A percentile compares a stretch with the other conserved stretches of the same genome.
Evolutionary conservation across 2,113 vertebrate species (phyloP).

Genomic region (Progne subis): DNA sequence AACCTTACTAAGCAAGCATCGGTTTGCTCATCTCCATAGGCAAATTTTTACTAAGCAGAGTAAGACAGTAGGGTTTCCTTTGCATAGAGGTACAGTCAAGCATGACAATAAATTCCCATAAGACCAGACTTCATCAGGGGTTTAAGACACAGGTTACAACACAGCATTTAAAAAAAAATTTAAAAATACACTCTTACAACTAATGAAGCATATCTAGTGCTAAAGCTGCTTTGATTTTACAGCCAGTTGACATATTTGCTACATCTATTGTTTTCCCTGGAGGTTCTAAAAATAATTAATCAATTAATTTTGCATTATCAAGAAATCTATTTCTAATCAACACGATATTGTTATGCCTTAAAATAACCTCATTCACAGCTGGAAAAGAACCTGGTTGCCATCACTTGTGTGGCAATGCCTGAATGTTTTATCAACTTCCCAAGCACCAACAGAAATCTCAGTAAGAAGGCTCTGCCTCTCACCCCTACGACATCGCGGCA

Average conservation of each 20-base stretch:
- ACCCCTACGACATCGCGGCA: accelerated
- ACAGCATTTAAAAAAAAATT: background rate
- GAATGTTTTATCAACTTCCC: background rate
- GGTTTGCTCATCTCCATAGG: background rate
- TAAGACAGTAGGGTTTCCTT: background rate
- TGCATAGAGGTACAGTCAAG: constrained; percentile 2
- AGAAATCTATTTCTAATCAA: background rate
- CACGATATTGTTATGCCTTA: background rate
- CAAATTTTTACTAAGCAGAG: constrained; percentile 21
- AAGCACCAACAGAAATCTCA: background rate
- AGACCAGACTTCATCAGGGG: background rate
- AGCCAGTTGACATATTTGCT: background rate
- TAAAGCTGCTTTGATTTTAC: background rate
- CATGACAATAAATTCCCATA: background rate
- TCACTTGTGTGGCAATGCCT: background rate
- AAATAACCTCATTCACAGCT: background rate
- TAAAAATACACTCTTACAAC: background rate
- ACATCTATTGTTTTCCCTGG: background rate
- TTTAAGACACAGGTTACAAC: background rate
- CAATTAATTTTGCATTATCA: background rate
- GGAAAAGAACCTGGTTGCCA: background rate
- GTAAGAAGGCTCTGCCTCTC: background rate
- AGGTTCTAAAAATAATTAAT: background rate
- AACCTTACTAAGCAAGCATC: background rate
- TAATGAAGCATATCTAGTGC: background rate